phyloP scores from a whole-genome alignment of 2,888 invertebrate genomes.

The Cephus pygmeus region DNA sequence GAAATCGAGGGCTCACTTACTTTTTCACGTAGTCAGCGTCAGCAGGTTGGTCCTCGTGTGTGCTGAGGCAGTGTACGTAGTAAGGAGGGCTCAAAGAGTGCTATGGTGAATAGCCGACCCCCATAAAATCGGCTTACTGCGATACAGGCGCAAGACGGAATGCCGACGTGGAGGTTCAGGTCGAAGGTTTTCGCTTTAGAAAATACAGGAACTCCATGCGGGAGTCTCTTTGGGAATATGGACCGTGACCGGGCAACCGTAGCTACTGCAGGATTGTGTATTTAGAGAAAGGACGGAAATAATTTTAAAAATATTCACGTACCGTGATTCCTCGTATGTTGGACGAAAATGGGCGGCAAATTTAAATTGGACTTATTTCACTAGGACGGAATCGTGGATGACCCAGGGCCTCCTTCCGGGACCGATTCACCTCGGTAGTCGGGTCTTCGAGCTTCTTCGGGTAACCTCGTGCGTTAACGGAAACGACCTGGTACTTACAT shows the following conservation, averaged over 20 bases:
- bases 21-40: conserved; percentile 46
- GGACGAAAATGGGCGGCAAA: neutral
- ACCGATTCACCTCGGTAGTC: neutral
- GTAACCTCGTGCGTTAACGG: neutral
- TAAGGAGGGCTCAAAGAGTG: conserved; percentile 40
- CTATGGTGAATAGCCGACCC: conserved; percentile 23
- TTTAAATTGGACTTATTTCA: neutral
- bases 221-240: neutral
- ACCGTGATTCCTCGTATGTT: neutral
- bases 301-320: neutral
- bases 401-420: neutral
- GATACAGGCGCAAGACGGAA: conserved; percentile 27
- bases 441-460: neutral
- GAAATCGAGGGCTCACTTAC: neutral
- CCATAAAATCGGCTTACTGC: conserved; percentile 57
- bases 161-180: conserved; percentile 1
- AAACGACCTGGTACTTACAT: neutral
- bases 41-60: conserved; percentile 44
- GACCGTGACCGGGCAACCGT: neutral
- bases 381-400: neutral
- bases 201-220: conserved; percentile 25
- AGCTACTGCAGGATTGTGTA: neutral
- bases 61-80: neutral
- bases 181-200: conserved; percentile 36
- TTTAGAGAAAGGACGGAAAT: neutral